A percentile compares a stretch with the other conserved stretches of the same genome.
Evolutionary conservation across 2,888 invertebrate genomes (phyloP).

Genomic region (Spisula subtruncata): DNA sequence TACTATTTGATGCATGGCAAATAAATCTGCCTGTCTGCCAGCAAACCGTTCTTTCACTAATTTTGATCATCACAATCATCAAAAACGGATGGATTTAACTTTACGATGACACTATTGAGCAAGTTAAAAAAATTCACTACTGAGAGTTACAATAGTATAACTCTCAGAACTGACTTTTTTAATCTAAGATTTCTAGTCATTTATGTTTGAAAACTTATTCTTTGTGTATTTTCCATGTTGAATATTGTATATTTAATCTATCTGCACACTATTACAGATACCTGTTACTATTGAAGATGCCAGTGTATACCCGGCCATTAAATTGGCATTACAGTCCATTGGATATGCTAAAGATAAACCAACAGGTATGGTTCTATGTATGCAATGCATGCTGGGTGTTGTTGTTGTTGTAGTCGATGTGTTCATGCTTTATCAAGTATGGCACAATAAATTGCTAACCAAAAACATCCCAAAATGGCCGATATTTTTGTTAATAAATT

Average conservation of each 20-base stretch:
- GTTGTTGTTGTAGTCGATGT: neutral
- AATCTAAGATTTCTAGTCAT: neutral
- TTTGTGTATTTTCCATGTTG: neutral
- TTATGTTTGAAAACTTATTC: neutral
- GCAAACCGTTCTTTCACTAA: no score
- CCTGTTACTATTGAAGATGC: constrained; percentile 96
- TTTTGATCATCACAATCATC: no score
- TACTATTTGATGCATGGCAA: no score
- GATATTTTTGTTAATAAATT: no score
- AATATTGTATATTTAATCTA: constrained; percentile 20
- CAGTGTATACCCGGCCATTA: constrained; percentile 93
- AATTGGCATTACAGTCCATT: constrained; percentile 89
- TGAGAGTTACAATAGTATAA: no score
- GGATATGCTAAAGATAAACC: constrained; percentile 74
- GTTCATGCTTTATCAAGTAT: neutral
- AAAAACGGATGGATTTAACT: no score
- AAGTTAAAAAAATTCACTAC: neutral
- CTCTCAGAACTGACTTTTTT: no score
- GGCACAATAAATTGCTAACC: neutral
- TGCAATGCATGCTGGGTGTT: constrained; percentile 21
- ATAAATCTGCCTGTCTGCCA: no score
- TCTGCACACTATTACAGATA: constrained; percentile 89
- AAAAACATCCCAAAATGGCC: neutral
- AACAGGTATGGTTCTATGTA: neutral
- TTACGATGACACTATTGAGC: no score